Conservation (phyloP, 2,797 vertebrate genomes). For the Tadarida brasiliensis region DNA sequence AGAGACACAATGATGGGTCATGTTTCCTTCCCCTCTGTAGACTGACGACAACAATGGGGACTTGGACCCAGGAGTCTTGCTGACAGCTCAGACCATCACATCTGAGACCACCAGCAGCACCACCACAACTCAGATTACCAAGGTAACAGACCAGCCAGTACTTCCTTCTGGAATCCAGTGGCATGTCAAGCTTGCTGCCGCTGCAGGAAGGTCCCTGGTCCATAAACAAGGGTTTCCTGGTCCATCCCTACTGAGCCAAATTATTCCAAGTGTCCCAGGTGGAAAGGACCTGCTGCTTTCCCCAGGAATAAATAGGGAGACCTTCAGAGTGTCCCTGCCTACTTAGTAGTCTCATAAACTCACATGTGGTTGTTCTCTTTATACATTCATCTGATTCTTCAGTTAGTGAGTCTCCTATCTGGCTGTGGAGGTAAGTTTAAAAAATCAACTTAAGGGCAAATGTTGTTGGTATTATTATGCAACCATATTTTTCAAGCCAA, state of each 20-base stretch:
- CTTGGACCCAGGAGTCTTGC: slow-evolving; percentile 93
- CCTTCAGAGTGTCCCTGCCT: neutral
- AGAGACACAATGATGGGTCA: neutral
- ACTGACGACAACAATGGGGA: slow-evolving; percentile 92
- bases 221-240: neutral
- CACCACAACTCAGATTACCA: slow-evolving; percentile 99
- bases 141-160: slow-evolving; percentile 87
- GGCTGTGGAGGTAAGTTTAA: neutral
- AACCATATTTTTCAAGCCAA: slow-evolving; percentile 18
- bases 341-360: neutral
- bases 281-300: neutral
- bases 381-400: neutral
- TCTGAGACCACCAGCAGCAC: slow-evolving; percentile 97
- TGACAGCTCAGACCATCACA: slow-evolving; percentile 98
- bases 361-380: neutral
- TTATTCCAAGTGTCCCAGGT: neutral
- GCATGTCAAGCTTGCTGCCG: neutral
- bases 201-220: neutral
- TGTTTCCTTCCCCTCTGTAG: slow-evolving; percentile 86
- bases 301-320: neutral
- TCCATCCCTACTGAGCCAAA: neutral
- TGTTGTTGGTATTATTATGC: slow-evolving; percentile 12
- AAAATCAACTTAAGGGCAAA: neutral
- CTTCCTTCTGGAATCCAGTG: neutral
- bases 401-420: neutral